A percentile compares a stretch with the other conserved stretches of the same genome.
Evolutionary conservation across 2,888 invertebrate genomes (phyloP).

Genomic region (Timema cristinae): DNA sequence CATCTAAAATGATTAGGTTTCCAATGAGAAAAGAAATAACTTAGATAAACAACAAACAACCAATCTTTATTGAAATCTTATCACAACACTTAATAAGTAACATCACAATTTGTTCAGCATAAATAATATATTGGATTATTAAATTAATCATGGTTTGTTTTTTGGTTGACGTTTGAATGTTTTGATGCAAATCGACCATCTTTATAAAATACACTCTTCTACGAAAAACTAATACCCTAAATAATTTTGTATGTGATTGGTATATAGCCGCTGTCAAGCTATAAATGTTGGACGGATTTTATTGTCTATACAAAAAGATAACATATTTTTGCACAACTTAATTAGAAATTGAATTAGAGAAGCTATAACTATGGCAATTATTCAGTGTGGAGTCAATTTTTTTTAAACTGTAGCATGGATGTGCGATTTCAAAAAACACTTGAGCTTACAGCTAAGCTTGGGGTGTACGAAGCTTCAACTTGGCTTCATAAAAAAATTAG

Average conservation of each 20-base stretch:
- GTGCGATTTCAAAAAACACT: too few species aligned
- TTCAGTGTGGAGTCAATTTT: too few species aligned
- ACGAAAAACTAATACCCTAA: neutral
- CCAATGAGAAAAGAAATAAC: too few species aligned
- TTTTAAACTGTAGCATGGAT: too few species aligned
- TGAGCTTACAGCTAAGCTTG: too few species aligned
- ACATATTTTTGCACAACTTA: too few species aligned
- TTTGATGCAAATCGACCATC: constrained; percentile 3
- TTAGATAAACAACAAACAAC: neutral
- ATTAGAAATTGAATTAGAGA: too few species aligned
- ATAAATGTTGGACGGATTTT: constrained; percentile 4
- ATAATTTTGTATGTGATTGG: neutral
- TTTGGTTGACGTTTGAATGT: neutral
- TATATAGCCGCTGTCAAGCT: too few species aligned
- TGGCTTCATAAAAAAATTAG: too few species aligned
- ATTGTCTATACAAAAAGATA: neutral
- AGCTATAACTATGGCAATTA: too few species aligned
- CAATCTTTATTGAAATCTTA: constrained; percentile 7
- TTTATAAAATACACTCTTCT: neutral
- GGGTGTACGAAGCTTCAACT: too few species aligned
- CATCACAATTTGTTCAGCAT: constrained; percentile 3
- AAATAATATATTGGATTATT: neutral
- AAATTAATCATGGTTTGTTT: neutral
- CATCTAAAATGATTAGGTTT: too few species aligned
- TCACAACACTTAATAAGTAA: constrained; percentile 8